Conservation (phyloP, 2,797 vertebrate genomes). For the Leptodactylus fallax region DNA sequence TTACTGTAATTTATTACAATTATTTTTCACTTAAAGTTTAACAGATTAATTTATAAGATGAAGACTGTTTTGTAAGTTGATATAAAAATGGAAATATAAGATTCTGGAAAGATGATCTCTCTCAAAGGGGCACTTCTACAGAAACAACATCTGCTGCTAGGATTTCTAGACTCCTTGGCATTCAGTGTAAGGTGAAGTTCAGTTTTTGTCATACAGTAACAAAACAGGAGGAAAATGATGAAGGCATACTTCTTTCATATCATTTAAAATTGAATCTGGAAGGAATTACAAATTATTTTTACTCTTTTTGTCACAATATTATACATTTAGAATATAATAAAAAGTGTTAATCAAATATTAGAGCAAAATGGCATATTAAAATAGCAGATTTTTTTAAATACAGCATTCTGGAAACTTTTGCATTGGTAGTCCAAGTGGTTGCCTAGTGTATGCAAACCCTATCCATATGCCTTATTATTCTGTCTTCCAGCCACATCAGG, state of each 20-base stretch:
- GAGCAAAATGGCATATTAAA: too few relatives aligned
- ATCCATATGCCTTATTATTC: too few relatives aligned
- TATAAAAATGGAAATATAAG: background rate
- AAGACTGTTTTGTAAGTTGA: background rate
- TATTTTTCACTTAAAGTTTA: slow-evolving; percentile 17
- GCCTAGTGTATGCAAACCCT: too few relatives aligned
- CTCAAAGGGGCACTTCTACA: slow-evolving; percentile 7
- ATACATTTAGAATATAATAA: too few relatives aligned
- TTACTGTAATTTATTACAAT: background rate
- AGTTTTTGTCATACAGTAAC: slow-evolving; percentile 7
- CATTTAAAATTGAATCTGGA: too few relatives aligned
- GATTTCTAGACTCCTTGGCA: background rate
- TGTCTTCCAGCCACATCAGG: too few relatives aligned
- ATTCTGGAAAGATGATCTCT: background rate
- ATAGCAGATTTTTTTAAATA: background rate
- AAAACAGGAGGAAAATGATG: background rate
- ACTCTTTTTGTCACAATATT: too few relatives aligned
- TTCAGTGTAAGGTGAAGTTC: background rate
- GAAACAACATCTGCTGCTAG: background rate
- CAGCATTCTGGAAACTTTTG: too few relatives aligned
- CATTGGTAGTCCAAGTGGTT: too few relatives aligned
- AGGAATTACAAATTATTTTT: too few relatives aligned
- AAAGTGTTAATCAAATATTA: too few relatives aligned
- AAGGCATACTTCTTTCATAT: background rate
- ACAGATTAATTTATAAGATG: background rate